phyloP scores from a whole-genome alignment of 2,797 vertebrate species.

The Halcyon smyrnensis region DNA sequence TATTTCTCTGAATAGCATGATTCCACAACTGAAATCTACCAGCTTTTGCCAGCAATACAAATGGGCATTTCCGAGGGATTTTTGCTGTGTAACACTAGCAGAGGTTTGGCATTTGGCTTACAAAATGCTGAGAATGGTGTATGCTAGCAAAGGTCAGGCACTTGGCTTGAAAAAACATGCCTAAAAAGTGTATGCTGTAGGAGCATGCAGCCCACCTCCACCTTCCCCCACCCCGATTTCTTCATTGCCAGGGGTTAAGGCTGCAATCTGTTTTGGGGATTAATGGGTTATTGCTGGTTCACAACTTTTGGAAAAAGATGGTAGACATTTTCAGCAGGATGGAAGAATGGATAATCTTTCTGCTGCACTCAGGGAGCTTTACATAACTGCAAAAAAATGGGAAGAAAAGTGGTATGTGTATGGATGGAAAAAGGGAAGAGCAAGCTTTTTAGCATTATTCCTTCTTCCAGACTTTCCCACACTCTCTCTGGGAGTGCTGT shows the following conservation, averaged over 20 bases:
- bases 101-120: background rate
- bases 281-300: background rate
- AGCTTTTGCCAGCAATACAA: background rate
- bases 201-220: background rate
- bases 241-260: background rate
- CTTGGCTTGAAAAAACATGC: background rate
- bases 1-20: background rate
- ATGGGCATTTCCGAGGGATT: conserved; percentile 6
- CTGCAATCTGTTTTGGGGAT: background rate
- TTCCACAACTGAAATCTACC: background rate
- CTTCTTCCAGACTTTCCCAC: background rate
- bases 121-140: background rate
- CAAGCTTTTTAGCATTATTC: background rate
- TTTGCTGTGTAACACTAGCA: background rate
- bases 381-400: background rate
- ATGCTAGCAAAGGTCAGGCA: background rate
- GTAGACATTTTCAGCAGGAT: background rate
- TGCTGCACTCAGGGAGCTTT: background rate
- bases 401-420: background rate
- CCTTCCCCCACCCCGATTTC: background rate
- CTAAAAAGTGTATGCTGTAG: background rate
- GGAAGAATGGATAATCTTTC: background rate
- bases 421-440: background rate
- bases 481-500: background rate
- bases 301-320: background rate